These are phyloP conservation scores for Caenorhabditis sinica DNA, from an alignment of 2,888 invertebrate species.

Conservation along the genomic window DNA sequence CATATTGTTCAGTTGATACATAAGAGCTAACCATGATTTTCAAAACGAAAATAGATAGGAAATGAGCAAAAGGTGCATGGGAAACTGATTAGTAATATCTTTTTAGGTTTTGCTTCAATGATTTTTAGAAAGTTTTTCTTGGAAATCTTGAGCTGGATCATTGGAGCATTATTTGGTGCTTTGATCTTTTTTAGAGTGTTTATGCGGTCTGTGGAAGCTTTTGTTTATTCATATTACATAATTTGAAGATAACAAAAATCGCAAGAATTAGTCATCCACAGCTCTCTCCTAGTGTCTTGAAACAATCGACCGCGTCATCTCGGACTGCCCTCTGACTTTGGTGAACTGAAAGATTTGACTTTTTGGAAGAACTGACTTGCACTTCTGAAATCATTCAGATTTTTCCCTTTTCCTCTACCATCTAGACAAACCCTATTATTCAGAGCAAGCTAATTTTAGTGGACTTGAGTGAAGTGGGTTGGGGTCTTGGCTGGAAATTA, in stretches of 20 bases:
- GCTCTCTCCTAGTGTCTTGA: slow-evolving; percentile 16
- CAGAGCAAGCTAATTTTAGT: slow-evolving; percentile 41
- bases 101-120: not conserved
- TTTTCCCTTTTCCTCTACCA: not conserved
- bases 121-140: not conserved
- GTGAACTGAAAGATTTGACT: slow-evolving; percentile 12
- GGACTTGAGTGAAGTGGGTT: slow-evolving; percentile 2
- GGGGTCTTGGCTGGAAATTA: slow-evolving; percentile 23
- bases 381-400: slow-evolving; percentile 2
- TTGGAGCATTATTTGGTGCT: too few relatives aligned
- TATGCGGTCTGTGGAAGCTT: too few relatives aligned
- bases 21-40: not conserved
- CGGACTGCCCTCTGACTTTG: slow-evolving; percentile 14
- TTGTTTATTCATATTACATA: not conserved
- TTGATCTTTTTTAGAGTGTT: not conserved
- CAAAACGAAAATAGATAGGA: not conserved
- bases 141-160: not conserved
- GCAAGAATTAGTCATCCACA: too few relatives aligned
- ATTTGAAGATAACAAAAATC: not conserved
- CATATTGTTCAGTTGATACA: slow-evolving; percentile 34
- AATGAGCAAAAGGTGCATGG: not conserved
- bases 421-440: not conserved
- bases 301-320: slow-evolving; percentile 23
- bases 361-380: not conserved
- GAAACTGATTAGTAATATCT: not conserved